These are phyloP conservation scores for Coenonympha arcania DNA, from an alignment of 2,888 invertebrate genomes.

Conservation along the genomic window DNA sequence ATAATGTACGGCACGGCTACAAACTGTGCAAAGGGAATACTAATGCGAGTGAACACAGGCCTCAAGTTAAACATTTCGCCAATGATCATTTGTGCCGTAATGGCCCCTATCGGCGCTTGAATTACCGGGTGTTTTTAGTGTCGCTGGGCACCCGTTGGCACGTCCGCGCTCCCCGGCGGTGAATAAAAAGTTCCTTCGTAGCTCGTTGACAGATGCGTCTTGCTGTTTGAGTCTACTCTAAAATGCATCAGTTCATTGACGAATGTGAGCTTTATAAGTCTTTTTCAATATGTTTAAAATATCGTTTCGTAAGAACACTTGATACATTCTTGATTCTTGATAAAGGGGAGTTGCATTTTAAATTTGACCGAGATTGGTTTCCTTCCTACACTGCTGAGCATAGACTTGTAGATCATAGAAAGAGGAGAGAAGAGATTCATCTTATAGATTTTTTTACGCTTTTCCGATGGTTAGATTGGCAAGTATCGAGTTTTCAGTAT, in stretches of 20 bases:
- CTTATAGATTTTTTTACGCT: no score
- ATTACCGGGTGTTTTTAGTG: constrained; percentile 22
- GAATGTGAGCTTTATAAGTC: no score
- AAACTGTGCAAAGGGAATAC: constrained; percentile 67
- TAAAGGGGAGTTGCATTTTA: no score
- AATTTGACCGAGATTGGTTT: no score
- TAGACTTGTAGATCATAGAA: no score
- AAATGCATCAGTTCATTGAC: not conserved
- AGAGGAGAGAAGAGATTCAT: no score
- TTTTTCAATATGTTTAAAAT: no score
- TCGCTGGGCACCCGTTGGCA: constrained; percentile 21
- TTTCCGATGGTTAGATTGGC: no score
- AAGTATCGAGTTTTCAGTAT: no score
- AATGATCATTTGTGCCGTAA: constrained; percentile 45
- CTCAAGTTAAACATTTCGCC: constrained; percentile 50
- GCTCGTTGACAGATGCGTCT: not conserved
- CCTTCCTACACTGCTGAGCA: no score
- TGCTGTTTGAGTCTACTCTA: not conserved
- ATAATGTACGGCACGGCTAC: constrained; percentile 66
- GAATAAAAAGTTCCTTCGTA: not conserved
- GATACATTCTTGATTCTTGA: no score
- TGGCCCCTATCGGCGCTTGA: constrained; percentile 29
- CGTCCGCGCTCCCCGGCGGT: not conserved
- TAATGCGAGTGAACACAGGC: constrained; percentile 49
- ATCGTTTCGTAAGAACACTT: no score